Percentiles rank a stretch among this genome's conserved stretches.
These are phyloP conservation scores for Stichodactyla mertensii DNA, from an alignment of 64 coral and sea anemone species.

Conservation along the genomic window DNA sequence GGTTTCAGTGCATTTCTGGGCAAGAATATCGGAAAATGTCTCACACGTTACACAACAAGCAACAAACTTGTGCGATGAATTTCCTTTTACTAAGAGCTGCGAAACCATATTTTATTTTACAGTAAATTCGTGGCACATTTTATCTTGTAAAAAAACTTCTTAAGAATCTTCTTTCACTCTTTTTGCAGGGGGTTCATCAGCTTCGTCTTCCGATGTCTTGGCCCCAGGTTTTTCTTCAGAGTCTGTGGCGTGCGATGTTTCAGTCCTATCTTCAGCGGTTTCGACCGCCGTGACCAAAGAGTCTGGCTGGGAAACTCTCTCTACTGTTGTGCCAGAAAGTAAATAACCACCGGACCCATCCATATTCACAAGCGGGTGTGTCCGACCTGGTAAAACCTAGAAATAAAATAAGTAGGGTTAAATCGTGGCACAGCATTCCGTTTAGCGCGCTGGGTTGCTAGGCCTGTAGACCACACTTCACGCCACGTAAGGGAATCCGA, in stretches of 20 bases:
- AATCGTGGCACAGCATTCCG: neutral
- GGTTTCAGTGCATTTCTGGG: no score
- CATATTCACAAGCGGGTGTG: slow-evolving; percentile 74
- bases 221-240: neutral
- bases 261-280: neutral
- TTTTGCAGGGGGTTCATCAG: neutral
- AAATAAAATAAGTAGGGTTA: neutral
- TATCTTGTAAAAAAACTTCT: neutral
- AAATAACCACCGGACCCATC: slow-evolving; percentile 86
- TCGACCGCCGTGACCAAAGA: neutral
- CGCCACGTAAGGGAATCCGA: no score
- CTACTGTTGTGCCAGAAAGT: slow-evolving; percentile 82
- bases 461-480: no score
- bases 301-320: neutral
- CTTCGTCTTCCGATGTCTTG: neutral
- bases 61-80: no score
- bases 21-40: no score
- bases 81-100: no score
- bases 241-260: neutral
- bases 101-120: no score
- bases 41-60: no score
- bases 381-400: slow-evolving; percentile 74
- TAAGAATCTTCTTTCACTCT: neutral
- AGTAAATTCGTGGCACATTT: no score
- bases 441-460: no score